Conservation (phyloP, 1,140 invertebrate genomes). For the Spodoptera frugiperda region DNA sequence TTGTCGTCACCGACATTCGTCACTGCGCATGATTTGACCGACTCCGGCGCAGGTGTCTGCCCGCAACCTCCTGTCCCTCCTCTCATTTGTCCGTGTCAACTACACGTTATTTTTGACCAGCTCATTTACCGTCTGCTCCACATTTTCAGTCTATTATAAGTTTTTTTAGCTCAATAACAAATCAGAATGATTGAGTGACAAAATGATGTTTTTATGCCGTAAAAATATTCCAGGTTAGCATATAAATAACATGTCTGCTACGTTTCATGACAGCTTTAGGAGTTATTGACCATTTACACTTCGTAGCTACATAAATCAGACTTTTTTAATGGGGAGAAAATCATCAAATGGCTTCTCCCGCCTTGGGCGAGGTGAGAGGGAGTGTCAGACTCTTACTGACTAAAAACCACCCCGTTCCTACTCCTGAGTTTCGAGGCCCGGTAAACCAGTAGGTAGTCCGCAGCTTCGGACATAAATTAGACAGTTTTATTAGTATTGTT, state of each 20-base stretch:
- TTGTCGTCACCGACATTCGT: slow-evolving; percentile 41
- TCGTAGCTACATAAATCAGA: too few relatives aligned
- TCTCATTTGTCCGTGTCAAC: slow-evolving; percentile 56
- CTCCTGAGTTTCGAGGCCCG: too few relatives aligned
- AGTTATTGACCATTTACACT: too few relatives aligned
- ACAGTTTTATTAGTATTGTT: too few relatives aligned
- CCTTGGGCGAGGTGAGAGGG: too few relatives aligned
- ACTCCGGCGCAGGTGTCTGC: slow-evolving; percentile 49
- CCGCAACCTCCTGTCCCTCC: slow-evolving; percentile 46
- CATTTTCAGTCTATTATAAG: slow-evolving; percentile 44
- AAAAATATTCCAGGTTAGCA: neutral
- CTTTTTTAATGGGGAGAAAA: too few relatives aligned
- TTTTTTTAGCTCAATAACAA: slow-evolving; percentile 36
- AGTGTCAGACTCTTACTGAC: too few relatives aligned
- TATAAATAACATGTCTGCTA: slow-evolving; percentile 1
- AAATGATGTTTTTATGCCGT: neutral
- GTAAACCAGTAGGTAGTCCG: too few relatives aligned
- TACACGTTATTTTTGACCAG: slow-evolving; percentile 55
- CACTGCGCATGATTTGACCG: slow-evolving; percentile 36
- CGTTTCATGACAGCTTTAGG: neutral
- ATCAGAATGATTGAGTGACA: slow-evolving; percentile 18
- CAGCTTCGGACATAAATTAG: too few relatives aligned
- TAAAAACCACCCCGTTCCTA: too few relatives aligned
- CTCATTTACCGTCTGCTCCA: slow-evolving; percentile 43
- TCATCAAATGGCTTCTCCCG: too few relatives aligned